Base-by-base conservation (phyloP, 1,140 invertebrate species). In the Yoshiicerus persimilis region DNA sequence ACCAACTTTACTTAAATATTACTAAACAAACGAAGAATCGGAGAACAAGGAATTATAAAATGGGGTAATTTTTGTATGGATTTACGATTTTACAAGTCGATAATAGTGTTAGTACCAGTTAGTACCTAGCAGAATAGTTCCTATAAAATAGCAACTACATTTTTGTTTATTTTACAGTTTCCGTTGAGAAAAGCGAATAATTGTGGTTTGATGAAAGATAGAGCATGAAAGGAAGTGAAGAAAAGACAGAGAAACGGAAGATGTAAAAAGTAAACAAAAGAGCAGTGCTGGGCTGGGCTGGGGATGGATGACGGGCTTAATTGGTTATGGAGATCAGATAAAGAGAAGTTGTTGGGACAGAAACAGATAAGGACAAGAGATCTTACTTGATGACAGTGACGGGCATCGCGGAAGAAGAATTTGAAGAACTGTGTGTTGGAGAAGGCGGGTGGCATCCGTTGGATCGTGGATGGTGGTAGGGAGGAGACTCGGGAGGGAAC, bases 401-500 rank as follows among this genome's bases (percentile, higher is more conserved):
- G 75, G 75, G 75, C 75, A 80, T 80, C 75, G 32, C 16, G 25
- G 87, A 85, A 84, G 88, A 75, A 62, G 64, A 87, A 86, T 87
- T 39, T 56, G 70, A 77, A 27, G 85, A 62, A 27, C 25, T 91
- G 87, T 89, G 87, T 84, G 88, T 77, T 90, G 87, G 83, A 88
- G 84, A 88, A 92, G 88, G 4, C 64, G 84, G 56, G 47, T 86
- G 87, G 75, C 62, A 84, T 88, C 85, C 87, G 80, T 85, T 85
- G 64, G 87, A 62, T 30, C 83, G 38, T 84, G 38, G 23, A 66
- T 64, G 66, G 34, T n/a, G 27, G 85, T 80, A 88, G 20, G 90
- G 90, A 85, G 90, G 90, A 47, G 90, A 91, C 32, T 97, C 96
- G 86, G 96, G 96, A 90, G 96, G 96, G 93, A 97, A 97, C 92